phyloP scores from a whole-genome alignment of 2,797 vertebrate genomes.

The Chanos chanos region DNA sequence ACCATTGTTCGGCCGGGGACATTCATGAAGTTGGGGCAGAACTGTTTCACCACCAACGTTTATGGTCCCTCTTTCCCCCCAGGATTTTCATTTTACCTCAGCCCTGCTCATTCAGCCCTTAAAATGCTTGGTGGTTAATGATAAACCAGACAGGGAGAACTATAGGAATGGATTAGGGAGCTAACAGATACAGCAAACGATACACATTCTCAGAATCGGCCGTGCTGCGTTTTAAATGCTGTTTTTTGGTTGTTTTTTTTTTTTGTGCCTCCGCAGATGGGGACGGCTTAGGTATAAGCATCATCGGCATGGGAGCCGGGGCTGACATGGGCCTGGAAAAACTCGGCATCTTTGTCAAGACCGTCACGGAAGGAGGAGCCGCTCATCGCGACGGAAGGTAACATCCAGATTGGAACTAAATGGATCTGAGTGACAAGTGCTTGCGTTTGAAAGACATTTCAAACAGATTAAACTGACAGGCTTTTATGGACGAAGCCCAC shows the following conservation, averaged over 20 bases:
- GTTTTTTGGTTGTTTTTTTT: background rate
- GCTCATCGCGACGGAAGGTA: slow-evolving; percentile 92
- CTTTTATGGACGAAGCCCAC: background rate
- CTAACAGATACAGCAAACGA: too few relatives aligned
- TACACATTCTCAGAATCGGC: too few relatives aligned
- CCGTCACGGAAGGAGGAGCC: slow-evolving; percentile 89
- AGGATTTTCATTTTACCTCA: too few relatives aligned
- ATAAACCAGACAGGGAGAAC: too few relatives aligned
- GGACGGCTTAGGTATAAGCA: slow-evolving; percentile 93
- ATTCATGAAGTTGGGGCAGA: too few relatives aligned
- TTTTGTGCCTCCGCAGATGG: slow-evolving; percentile 68
- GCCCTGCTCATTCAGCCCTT: too few relatives aligned
- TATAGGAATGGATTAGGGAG: too few relatives aligned
- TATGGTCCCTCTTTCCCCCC: too few relatives aligned
- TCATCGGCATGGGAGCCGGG: slow-evolving; percentile 96
- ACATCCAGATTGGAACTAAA: slow-evolving; percentile 5
- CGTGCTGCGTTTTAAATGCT: background rate
- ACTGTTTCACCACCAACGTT: too few relatives aligned
- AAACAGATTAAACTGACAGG: background rate
- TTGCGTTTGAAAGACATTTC: background rate
- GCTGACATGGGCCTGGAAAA: slow-evolving; percentile 98
- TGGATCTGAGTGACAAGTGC: background rate
- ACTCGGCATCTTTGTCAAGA: slow-evolving; percentile 96
- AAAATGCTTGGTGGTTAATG: too few relatives aligned
- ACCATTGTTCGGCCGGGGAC: too few relatives aligned